Percentiles rank a stretch among this genome's conserved stretches.
Conservation (phyloP, 2,797 vertebrate species). For the Oryzias sinensis region DNA sequence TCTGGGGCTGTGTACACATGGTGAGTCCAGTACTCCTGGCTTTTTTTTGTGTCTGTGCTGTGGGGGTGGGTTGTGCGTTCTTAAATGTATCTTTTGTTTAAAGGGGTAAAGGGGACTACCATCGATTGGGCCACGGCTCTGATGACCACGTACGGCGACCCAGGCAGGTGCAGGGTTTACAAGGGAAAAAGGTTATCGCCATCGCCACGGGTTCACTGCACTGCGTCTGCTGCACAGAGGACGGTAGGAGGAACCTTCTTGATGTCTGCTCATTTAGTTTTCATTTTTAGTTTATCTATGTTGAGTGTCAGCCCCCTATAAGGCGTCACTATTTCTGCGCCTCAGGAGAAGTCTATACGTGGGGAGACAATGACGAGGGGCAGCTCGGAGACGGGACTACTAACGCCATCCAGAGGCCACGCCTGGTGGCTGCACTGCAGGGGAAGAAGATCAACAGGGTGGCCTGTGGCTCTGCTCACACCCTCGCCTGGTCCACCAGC, state of each 20-base stretch:
- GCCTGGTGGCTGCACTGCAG: conserved; percentile 95
- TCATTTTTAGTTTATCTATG: neutral
- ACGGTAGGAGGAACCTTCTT: conserved; percentile 77
- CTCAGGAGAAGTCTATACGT: conserved; percentile 96
- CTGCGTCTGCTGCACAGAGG: conserved; percentile 98
- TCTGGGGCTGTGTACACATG: conserved; percentile 97
- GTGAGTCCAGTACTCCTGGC: conserved; percentile 61
- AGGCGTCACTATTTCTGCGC: conserved; percentile 35
- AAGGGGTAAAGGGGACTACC: conserved; percentile 99
- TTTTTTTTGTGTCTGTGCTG: neutral
- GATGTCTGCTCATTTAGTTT: neutral
- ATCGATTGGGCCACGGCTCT: conserved; percentile 94
- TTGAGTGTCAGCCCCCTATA: conserved; percentile 10
- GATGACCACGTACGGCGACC: conserved; percentile 96
- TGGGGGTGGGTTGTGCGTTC: neutral
- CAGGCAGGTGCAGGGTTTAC: conserved; percentile 95
- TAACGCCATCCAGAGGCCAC: conserved; percentile 96
- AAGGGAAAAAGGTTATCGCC: conserved; percentile 98
- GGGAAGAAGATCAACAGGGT: conserved; percentile 98
- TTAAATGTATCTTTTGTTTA: neutral
- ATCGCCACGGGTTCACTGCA: conserved; percentile 98
- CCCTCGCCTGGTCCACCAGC: conserved; percentile 97
- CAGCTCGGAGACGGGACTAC: conserved; percentile 98
- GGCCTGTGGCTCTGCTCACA: conserved; percentile 97
- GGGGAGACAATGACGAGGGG: conserved; percentile 98